phyloP scores from a whole-genome alignment of 23 tunicate genomes.

The Ascidia mentula region DNA sequence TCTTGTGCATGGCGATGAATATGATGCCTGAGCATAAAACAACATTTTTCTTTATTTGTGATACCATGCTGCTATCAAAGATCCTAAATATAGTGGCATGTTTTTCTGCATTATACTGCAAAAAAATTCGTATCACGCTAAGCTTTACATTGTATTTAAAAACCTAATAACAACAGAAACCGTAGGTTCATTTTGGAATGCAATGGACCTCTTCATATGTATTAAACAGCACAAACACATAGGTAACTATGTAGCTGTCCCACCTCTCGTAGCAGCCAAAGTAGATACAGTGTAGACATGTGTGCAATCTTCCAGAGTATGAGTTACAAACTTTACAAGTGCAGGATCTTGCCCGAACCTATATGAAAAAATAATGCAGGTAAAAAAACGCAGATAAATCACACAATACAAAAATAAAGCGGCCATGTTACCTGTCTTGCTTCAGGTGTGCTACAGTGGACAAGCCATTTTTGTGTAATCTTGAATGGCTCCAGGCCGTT shows the following conservation, averaged over 20 bases:
- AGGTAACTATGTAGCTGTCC: no score
- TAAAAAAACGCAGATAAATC: no score
- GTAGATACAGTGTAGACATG: slow-evolving; percentile 94
- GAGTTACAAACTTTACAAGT: slow-evolving; percentile 71
- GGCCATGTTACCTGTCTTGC: slow-evolving; percentile 86
- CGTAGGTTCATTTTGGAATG: no score
- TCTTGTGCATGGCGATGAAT: slow-evolving; percentile 85
- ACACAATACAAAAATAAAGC: no score
- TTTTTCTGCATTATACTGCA: not conserved
- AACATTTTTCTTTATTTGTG: no score
- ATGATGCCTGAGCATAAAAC: slow-evolving; percentile 46
- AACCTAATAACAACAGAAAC: no score
- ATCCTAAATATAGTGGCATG: no score
- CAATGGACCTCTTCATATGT: not conserved
- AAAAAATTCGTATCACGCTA: no score
- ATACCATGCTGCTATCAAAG: no score
- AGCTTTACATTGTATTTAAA: no score
- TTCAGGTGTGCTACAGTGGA: slow-evolving; percentile 79
- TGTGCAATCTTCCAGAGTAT: slow-evolving; percentile 84
- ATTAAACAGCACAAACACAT: not conserved
- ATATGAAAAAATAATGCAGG: not conserved
- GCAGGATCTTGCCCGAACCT: slow-evolving; percentile 85
- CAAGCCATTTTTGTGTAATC: slow-evolving; percentile 84
- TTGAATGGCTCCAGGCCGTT: slow-evolving; percentile 63
- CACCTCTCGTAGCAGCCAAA: slow-evolving; percentile 96